Evolutionary conservation across 1,140 invertebrate species (phyloP).

Genomic region (Drosophila tsacasi): DNA sequence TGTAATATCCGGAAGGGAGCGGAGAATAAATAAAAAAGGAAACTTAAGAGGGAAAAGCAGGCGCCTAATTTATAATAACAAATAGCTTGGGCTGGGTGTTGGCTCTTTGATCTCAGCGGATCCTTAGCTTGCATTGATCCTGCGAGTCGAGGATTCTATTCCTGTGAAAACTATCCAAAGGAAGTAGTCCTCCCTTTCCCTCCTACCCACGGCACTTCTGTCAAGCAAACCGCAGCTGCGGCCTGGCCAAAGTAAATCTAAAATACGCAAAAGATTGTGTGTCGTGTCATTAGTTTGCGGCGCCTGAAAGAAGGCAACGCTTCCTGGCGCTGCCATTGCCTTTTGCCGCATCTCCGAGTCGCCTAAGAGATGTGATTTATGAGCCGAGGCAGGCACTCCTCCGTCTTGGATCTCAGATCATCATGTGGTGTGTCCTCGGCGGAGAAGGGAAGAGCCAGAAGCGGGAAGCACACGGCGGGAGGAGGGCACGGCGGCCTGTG

Average conservation of each 20-base stretch:
- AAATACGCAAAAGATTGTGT: slow-evolving; percentile 44
- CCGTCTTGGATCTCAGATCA: slow-evolving; percentile 32
- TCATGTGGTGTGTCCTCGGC: slow-evolving; percentile 34
- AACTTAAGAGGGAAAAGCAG: not conserved
- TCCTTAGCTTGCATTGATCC: no score
- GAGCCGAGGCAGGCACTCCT: slow-evolving; percentile 45
- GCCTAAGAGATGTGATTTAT: slow-evolving; percentile 69
- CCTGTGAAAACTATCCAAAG: not conserved
- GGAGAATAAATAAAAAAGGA: slow-evolving; percentile 4
- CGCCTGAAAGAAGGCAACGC: slow-evolving; percentile 28
- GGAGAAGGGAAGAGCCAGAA: not conserved
- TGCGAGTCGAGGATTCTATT: no score
- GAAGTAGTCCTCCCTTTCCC: no score
- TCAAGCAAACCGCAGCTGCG: slow-evolving; percentile 18
- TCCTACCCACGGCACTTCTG: no score
- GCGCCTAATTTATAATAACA: not conserved
- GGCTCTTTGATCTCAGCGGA: not conserved
- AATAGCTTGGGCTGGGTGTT: not conserved
- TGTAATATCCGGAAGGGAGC: slow-evolving; percentile 25
- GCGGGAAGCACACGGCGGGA: not conserved
- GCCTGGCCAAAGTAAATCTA: slow-evolving; percentile 32
- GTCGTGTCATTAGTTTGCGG: slow-evolving; percentile 42
- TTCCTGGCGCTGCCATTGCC: slow-evolving; percentile 6
- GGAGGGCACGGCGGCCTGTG: slow-evolving; percentile 47
- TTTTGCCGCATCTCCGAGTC: slow-evolving; percentile 17